Conservation (phyloP, 2,113 vertebrate genomes). For the Pseudolaguvia tuberculata region DNA sequence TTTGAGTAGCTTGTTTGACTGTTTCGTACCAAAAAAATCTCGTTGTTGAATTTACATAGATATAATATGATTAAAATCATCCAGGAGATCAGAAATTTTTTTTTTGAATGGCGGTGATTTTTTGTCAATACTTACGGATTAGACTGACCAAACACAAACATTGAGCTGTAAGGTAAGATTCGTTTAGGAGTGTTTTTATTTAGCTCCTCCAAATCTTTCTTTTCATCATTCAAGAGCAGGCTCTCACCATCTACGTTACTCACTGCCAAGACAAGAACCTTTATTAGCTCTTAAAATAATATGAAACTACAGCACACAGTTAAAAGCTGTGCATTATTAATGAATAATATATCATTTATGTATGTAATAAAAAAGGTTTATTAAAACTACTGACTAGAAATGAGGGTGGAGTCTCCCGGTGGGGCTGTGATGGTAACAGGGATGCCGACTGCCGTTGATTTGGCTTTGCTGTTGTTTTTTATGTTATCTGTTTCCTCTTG, state of each 20-base stretch:
- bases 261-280: conserved; percentile 58
- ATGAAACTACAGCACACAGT: background rate
- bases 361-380: too few relatives aligned
- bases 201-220: conserved; percentile 80
- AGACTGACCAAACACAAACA: conserved; percentile 89
- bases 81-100: background rate
- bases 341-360: too few relatives aligned
- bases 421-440: conserved; percentile 79
- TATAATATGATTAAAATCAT: background rate
- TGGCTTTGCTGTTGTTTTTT: conserved; percentile 84
- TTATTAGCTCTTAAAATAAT: background rate
- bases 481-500: conserved; percentile 91
- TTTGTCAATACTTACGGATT: conserved; percentile 80
- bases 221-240: conserved; percentile 75
- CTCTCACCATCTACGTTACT: conserved; percentile 84
- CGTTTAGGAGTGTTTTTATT: conserved; percentile 74
- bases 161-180: conserved; percentile 91
- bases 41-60: too few relatives aligned
- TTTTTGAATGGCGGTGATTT: background rate
- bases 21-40: too few relatives aligned
- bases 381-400: conserved; percentile 77
- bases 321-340: background rate
- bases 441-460: conserved; percentile 73
- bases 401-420: conserved; percentile 68
- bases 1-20: too few relatives aligned